Conservation (phyloP, 37 sponge, comb jelly and placozoan species). For the Beroe forskalii region DNA sequence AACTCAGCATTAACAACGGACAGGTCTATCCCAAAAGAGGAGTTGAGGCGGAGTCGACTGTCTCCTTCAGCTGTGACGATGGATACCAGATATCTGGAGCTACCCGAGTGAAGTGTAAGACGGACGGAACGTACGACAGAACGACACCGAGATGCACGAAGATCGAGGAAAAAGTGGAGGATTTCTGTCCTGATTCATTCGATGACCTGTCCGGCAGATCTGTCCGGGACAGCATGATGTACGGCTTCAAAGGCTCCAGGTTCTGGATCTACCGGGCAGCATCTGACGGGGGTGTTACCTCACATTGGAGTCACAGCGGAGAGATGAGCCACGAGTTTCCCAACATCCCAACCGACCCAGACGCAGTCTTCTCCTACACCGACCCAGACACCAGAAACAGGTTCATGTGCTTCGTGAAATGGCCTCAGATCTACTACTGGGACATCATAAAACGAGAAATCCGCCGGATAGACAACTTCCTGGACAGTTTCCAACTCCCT, state of each 20-base stretch:
- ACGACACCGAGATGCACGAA: background rate
- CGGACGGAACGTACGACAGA: constrained; percentile 25
- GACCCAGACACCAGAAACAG: constrained; percentile 8
- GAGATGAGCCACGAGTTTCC: background rate
- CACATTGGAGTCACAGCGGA: background rate
- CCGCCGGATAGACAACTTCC: background rate
- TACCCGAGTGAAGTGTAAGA: background rate
- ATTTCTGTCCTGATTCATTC: background rate
- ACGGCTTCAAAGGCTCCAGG: constrained; percentile 2
- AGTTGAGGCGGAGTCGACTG: background rate
- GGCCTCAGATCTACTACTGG: constrained; percentile 38
- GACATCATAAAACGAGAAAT: constrained; percentile 24
- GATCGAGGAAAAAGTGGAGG: constrained; percentile 1
- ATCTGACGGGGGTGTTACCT: background rate
- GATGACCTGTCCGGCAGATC: background rate
- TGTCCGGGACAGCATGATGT: constrained; percentile 15
- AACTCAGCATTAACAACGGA: background rate
- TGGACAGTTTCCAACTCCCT: background rate
- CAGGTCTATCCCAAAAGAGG: background rate
- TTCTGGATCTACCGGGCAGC: constrained; percentile 15
- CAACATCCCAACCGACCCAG: constrained; percentile 5
- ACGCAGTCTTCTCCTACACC: constrained; percentile 24
- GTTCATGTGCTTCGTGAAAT: constrained; percentile 45
- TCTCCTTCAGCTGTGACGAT: constrained; percentile 40
- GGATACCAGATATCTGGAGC: constrained; percentile 17